Evolutionary conservation across 2,888 invertebrate species (phyloP), one percentile per base, ranked within the genome.

Genomic region (Poecilobothrus nobilitatus): DNA sequence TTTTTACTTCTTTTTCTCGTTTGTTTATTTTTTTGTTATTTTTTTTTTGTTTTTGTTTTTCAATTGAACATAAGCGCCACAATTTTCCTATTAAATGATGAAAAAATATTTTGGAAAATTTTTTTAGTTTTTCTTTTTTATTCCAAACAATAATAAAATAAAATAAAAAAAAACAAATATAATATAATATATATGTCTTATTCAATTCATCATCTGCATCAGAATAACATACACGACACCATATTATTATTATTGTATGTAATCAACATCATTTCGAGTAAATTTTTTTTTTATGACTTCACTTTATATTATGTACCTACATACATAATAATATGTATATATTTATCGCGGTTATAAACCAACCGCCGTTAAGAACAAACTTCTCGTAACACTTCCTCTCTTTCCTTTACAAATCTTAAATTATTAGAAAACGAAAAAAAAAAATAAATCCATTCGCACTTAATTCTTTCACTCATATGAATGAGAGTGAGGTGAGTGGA

Each of bases 21-120:
- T n/a, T n/a, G n/a, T n/a, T n/a, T n/a, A n/a, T n/a, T n/a, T 41
- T 41, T 41, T 8, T 12, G 1, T 41, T 41, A 5, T 27, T 2
- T 27, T 27, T 27, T 41, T 41, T 41, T 41, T 41, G 9, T 41
- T 41, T 41, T 41, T 41, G 2, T 41, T 9, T 12, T 9, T 41
- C 9, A 41, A 41, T 41, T 41, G 41, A 41, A 53, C 53, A 53
- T 53, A 18, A 53, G 18, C n/a, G 18, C 53, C 53, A 53, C 53
- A 53, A 53, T n/a, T 53, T 53, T 53, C 53, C 53, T 53, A 53
- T 53, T 53, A n/a, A 53, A 53, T 53, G n/a, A 53, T 53, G 53
- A 15, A 53, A 53, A 53, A n/a, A n/a, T 18, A 53, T 53, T 53
- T 53, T 44, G 44, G 44, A 15, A 44, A 44, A 44, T 9, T 44